Percentiles rank a stretch among this genome's conserved stretches.
These are phyloP conservation scores for Chrysolina oricalcia DNA, from an alignment of 2,888 invertebrate genomes.

Conservation along the genomic window DNA sequence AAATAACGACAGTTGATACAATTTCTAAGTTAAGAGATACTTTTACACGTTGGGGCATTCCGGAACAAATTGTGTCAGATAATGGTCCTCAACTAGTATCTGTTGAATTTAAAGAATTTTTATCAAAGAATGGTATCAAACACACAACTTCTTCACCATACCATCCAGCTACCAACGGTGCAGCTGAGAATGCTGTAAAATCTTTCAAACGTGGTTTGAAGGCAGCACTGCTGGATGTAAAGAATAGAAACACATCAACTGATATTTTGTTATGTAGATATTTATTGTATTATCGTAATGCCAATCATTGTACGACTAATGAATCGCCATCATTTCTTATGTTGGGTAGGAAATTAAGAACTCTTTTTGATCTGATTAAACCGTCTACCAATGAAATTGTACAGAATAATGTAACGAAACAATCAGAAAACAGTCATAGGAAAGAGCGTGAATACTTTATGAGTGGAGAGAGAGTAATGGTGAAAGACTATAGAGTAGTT, in stretches of 20 bases:
- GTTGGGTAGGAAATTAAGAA: too few relatives aligned
- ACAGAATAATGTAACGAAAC: too few relatives aligned
- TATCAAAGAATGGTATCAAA: constrained; percentile 25
- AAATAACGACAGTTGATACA: constrained; percentile 14
- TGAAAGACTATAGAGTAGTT: constrained; percentile 6
- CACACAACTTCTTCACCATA: constrained; percentile 23
- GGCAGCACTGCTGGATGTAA: neutral
- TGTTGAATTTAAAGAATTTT: constrained; percentile 27
- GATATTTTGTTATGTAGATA: neutral
- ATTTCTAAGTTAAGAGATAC: constrained; percentile 25
- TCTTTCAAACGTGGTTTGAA: constrained; percentile 21
- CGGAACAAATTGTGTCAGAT: constrained; percentile 17
- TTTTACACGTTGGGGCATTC: constrained; percentile 31
- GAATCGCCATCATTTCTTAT: too few relatives aligned
- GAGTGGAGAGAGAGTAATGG: constrained; percentile 1
- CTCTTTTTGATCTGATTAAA: neutral
- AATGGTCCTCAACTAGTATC: constrained; percentile 31
- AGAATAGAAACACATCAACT: neutral
- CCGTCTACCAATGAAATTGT: neutral
- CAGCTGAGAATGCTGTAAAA: constrained; percentile 27
- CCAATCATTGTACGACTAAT: too few relatives aligned
- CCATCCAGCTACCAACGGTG: constrained; percentile 30
- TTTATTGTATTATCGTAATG: too few relatives aligned
- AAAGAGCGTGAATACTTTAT: constrained; percentile 4
- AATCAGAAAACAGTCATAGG: too few relatives aligned